These are phyloP conservation scores for Macaca fascicularis DNA, from an alignment of 2,113 vertebrate species.

Conservation along the genomic window DNA sequence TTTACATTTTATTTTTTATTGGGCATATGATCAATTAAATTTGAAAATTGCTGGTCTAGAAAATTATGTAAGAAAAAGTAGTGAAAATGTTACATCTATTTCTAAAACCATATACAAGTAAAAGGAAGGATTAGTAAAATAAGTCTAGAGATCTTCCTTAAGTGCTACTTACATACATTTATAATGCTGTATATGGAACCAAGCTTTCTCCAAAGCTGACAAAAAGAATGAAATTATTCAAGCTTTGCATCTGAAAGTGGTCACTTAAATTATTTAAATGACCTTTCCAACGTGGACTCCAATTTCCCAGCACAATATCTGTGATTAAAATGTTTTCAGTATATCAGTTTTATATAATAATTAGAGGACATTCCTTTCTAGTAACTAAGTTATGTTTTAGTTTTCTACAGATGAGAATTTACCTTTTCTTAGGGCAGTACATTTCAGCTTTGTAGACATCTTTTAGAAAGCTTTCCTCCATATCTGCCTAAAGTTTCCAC, in stretches of 20 bases:
- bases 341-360: background rate
- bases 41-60: background rate
- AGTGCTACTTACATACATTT: background rate
- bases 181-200: background rate
- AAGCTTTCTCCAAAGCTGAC: background rate
- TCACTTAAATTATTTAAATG: background rate
- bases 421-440: background rate
- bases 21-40: background rate
- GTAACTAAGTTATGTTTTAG: constrained; percentile 2
- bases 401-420: background rate
- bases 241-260: background rate
- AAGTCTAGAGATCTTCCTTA: background rate
- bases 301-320: background rate
- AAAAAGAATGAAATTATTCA: constrained; percentile 17
- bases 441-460: background rate
- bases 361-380: background rate
- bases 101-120: constrained; percentile 23
- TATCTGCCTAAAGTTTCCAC: background rate
- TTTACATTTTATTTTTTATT: background rate
- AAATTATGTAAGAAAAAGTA: background rate
- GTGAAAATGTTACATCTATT: background rate
- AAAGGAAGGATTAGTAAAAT: background rate
- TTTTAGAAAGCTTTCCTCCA: background rate
- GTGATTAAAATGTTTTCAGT: constrained; percentile 23
- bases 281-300: background rate